These are phyloP conservation scores for Chionodraco myersi DNA, from an alignment of 2,113 vertebrate species.

Conservation along the genomic window DNA sequence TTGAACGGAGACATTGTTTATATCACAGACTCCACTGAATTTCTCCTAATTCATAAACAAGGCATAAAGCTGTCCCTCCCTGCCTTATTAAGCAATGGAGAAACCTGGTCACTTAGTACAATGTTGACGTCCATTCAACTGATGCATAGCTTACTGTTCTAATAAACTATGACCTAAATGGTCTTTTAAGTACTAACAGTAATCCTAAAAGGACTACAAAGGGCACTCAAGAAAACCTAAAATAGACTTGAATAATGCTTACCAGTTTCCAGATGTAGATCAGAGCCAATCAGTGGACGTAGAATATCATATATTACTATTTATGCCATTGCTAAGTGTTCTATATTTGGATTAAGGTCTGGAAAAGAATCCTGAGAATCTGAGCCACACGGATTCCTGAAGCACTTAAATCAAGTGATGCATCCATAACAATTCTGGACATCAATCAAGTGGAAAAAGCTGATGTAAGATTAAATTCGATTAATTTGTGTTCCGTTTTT, in stretches of 20 bases:
- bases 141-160: conserved; percentile 1
- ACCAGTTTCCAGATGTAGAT: background rate
- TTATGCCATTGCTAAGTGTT: too few relatives aligned
- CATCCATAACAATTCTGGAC: conserved; percentile 21
- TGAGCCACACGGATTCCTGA: conserved; percentile 12
- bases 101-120: conserved; percentile 15
- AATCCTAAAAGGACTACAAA: conserved; percentile 5
- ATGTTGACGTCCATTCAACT: conserved; percentile 2
- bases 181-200: conserved; percentile 20
- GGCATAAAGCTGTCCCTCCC: conserved; percentile 1
- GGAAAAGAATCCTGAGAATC: conserved; percentile 34
- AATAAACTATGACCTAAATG: conserved; percentile 35
- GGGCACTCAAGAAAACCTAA: background rate
- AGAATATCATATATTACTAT: too few relatives aligned
- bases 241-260: conserved; percentile 6
- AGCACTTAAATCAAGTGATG: conserved; percentile 28
- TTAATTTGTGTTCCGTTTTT: too few relatives aligned
- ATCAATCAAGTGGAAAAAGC: conserved; percentile 33
- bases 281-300: too few relatives aligned
- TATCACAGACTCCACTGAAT: conserved; percentile 12
- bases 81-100: conserved; percentile 41
- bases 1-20: conserved; percentile 25
- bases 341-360: background rate
- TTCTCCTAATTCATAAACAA: conserved; percentile 29
- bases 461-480: conserved; percentile 2